Conservation (phyloP, 1,140 invertebrate species). For the Lutraria rhynchaena region DNA sequence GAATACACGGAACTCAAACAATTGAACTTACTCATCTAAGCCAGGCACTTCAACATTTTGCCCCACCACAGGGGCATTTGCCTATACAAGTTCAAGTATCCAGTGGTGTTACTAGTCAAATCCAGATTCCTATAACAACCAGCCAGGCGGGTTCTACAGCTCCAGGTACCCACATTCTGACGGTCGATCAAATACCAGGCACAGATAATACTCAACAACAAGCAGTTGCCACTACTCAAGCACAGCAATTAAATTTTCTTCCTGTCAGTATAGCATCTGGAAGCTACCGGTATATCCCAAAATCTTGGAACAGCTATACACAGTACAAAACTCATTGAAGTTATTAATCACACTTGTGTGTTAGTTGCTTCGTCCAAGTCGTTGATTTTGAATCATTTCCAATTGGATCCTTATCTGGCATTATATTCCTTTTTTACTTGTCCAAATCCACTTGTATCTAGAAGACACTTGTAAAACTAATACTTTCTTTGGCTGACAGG, state of each 20-base stretch:
- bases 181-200: conserved; percentile 10
- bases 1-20: conserved; percentile 67
- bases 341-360: too few species aligned
- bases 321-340: conserved; percentile 36
- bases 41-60: conserved; percentile 75
- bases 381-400: too few species aligned
- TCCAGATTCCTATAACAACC: conserved; percentile 21
- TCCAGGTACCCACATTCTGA: conserved; percentile 15
- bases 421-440: too few species aligned
- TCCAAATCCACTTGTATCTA: too few species aligned
- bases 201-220: neutral
- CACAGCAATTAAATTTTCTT: conserved; percentile 22
- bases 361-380: too few species aligned
- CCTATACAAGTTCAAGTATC: conserved; percentile 58
- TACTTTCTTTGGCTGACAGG: too few species aligned
- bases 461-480: too few species aligned
- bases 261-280: conserved; percentile 46
- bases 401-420: too few species aligned
- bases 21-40: conserved; percentile 80
- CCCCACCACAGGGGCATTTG: conserved; percentile 56
- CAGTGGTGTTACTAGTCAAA: conserved; percentile 1
- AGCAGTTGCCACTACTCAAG: neutral
- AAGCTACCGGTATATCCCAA: conserved; percentile 26
- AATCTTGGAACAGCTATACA: conserved; percentile 47
- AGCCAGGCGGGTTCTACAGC: conserved; percentile 3